Evolutionary conservation across 2,888 invertebrate species (phyloP), one percentile per base, ranked within the genome.

Genomic region (Acleris laterana): DNA sequence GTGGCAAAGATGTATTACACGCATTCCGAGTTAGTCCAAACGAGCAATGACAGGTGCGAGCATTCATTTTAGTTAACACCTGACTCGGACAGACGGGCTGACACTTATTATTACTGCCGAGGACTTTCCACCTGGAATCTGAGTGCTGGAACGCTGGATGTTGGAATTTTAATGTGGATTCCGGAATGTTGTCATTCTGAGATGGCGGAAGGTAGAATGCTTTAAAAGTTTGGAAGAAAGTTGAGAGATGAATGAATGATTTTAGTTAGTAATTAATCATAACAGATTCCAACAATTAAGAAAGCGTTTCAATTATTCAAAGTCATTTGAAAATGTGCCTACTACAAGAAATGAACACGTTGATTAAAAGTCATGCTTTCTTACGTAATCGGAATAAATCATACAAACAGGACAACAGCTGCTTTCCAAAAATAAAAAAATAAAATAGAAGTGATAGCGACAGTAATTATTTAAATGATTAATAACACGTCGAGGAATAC

Each of bases 61-160:
- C 68, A 75, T 79, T 77, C 73, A 79, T 80, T 80, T 84, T 75
- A 70, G 76, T 74, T 74, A 74, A 70, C 81, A 84, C 77, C 80
- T 84, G 79, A 74, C 73, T 73, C 71, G 20, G 49, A 49, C 44
- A 57, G 57, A 46, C 73, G 71, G 74, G 72, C 70, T 73, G 61
- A 46, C 62, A 48, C 50, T 60, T 46, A 46, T 48, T 61, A 58
- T 57, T 53, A 49, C 48, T 42, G 50, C 67, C 20, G 59, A 38
- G 46, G 44, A 56, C 22, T 49, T 50, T 38, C 25, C 66, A 66
- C 57, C 61, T 57, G 61, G 51, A 66, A 50, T 61, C 58, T 42
- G 50, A 48, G 61, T 44, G 61, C 65, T 56, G 28, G 13, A 16
- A 13, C n/a, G 48, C 49, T 46, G 50, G n/a, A 16, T 46, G 20